These are phyloP conservation scores for Amniataba percoides DNA, from an alignment of 2,797 vertebrate genomes.

Conservation along the genomic window DNA sequence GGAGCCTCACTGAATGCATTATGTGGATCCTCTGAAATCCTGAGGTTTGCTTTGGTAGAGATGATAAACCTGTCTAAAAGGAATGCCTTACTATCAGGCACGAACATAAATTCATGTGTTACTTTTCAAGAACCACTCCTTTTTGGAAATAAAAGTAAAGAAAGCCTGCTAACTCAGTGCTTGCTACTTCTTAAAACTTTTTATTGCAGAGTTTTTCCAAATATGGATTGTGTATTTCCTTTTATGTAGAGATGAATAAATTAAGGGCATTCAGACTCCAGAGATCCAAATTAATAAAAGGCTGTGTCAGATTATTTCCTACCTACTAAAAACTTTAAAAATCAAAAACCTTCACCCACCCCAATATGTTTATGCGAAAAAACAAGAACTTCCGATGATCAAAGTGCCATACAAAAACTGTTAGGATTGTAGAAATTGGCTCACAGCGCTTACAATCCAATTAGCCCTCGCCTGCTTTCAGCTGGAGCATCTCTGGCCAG, in stretches of 20 bases:
- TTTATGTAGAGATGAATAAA: conserved; percentile 26
- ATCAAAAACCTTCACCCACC: not conserved
- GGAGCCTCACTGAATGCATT: conserved; percentile 49
- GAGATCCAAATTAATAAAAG: not conserved
- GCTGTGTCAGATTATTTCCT: conserved; percentile 10
- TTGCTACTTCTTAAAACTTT: conserved; percentile 17
- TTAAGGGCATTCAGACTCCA: not conserved
- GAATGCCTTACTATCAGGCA: conserved; percentile 72
- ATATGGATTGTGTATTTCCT: conserved; percentile 17
- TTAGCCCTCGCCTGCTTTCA: conserved; percentile 45
- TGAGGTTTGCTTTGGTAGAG: conserved; percentile 62
- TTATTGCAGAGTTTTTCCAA: conserved; percentile 24
- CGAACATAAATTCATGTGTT: conserved; percentile 68
- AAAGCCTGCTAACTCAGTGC: conserved; percentile 18
- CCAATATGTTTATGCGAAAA: conserved; percentile 6
- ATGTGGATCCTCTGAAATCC: conserved; percentile 65
- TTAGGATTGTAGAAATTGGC: conserved; percentile 48
- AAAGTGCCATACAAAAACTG: conserved; percentile 18
- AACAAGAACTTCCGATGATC: conserved; percentile 14
- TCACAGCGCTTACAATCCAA: conserved; percentile 33
- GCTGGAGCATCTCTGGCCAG: conserved; percentile 28
- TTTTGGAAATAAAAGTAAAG: conserved; percentile 48
- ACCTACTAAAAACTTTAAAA: not conserved
- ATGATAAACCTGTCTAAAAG: conserved; percentile 78
- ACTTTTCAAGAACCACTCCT: conserved; percentile 60